phyloP scores from a whole-genome alignment of 2,888 invertebrate genomes.

The Neoaliturus tenellus region DNA sequence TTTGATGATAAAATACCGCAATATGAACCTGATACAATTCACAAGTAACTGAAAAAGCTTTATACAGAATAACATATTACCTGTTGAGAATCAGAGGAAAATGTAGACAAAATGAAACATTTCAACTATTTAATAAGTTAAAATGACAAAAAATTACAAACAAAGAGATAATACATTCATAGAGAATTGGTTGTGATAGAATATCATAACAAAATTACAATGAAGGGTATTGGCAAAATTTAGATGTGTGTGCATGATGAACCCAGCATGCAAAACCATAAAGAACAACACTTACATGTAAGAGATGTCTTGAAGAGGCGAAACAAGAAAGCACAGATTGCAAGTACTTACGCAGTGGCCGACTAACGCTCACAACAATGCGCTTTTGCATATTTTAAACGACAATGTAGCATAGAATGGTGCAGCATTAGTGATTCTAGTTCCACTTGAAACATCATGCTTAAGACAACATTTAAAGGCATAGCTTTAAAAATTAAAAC shows the following conservation, averaged over 20 bases:
- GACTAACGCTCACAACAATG: not conserved
- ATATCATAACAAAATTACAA: no score
- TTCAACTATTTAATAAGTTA: no score
- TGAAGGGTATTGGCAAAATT: no score
- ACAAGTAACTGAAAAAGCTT: no score
- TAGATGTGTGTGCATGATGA: not conserved
- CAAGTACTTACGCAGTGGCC: not conserved
- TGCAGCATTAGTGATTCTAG: not conserved
- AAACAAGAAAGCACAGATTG: constrained; percentile 18
- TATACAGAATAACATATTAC: no score
- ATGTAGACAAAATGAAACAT: no score
- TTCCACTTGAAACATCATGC: not conserved
- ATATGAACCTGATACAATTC: no score
- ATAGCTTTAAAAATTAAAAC: not conserved
- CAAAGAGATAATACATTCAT: no score
- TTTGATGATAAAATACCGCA: no score
- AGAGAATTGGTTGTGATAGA: no score
- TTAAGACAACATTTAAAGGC: constrained; percentile 4
- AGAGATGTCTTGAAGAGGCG: constrained; percentile 18
- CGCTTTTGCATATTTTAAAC: not conserved
- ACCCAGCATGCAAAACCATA: constrained; percentile 8
- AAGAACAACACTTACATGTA: constrained; percentile 9
- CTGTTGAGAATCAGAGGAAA: no score
- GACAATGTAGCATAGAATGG: not conserved
- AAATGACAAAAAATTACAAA: no score